Percentiles rank a stretch among this genome's conserved stretches.
Conservation (phyloP, 1,140 invertebrate species). For the Venustaconcha ellipsiformis region DNA sequence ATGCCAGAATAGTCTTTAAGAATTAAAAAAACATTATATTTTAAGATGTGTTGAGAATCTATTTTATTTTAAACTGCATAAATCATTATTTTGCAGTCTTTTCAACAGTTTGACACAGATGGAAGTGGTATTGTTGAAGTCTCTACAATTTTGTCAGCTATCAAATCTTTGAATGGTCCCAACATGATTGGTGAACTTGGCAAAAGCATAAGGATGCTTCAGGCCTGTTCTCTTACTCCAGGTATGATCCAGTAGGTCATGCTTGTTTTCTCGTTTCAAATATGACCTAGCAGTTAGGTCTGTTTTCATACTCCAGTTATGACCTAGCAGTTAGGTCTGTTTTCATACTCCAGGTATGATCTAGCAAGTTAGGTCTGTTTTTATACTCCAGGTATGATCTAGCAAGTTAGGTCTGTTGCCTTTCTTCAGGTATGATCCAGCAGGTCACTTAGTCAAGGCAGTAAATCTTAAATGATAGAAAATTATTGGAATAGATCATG, state of each 20-base stretch:
- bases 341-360: too few relatives aligned
- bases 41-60: background rate
- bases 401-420: too few relatives aligned
- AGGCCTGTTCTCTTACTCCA: slow-evolving; percentile 63
- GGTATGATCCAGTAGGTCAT: slow-evolving; percentile 32
- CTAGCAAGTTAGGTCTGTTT: too few relatives aligned
- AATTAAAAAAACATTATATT: background rate
- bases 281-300: too few relatives aligned
- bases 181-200: slow-evolving; percentile 62
- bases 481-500: too few relatives aligned
- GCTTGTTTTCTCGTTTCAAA: too few relatives aligned
- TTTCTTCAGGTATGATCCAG: too few relatives aligned
- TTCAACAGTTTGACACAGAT: slow-evolving; percentile 67
- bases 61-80: background rate
- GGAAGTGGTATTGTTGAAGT: slow-evolving; percentile 65
- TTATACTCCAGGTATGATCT: too few relatives aligned
- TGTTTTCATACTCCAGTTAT: too few relatives aligned
- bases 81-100: slow-evolving; percentile 44
- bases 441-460: too few relatives aligned
- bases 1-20: background rate
- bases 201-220: slow-evolving; percentile 62
- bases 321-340: too few relatives aligned
- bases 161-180: slow-evolving; percentile 50
- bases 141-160: slow-evolving; percentile 53
- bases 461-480: too few relatives aligned